Percentiles rank a stretch among this genome's conserved stretches.
These are phyloP conservation scores for Troglohyphantes excavatus DNA, from an alignment of 2,888 invertebrate genomes.

Conservation along the genomic window DNA sequence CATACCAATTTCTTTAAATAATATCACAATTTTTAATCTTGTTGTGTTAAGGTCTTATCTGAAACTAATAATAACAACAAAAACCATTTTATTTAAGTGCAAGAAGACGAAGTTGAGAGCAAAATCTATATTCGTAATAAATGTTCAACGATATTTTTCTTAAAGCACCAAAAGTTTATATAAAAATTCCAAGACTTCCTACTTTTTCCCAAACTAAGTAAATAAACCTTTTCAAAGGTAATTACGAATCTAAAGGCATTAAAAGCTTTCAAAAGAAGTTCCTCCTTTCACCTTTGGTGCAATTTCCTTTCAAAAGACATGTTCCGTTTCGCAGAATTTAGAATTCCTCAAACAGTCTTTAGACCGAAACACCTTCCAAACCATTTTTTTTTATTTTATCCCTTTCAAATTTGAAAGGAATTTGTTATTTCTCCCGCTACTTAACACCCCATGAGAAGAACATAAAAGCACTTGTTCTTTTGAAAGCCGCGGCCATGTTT, in stretches of 20 bases:
- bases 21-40: too few species aligned
- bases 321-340: not conserved
- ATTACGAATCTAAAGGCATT: not conserved
- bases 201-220: not conserved
- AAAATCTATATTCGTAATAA: too few species aligned
- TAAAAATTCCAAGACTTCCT: too few species aligned
- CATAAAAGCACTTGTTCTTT: not conserved
- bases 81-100: too few species aligned
- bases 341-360: not conserved
- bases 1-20: too few species aligned
- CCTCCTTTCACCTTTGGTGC: not conserved
- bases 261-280: not conserved
- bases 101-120: too few species aligned
- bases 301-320: not conserved
- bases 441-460: not conserved
- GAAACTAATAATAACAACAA: too few species aligned
- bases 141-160: too few species aligned
- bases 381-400: not conserved
- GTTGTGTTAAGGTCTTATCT: too few species aligned
- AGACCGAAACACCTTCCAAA: not conserved
- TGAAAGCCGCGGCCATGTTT: not conserved
- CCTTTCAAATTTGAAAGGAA: slow-evolving; percentile 2
- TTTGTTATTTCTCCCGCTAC: not conserved
- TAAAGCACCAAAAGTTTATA: too few species aligned
- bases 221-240: not conserved